Conservation (phyloP, 2,888 invertebrate species). For the Ferdinandea cuprea region DNA sequence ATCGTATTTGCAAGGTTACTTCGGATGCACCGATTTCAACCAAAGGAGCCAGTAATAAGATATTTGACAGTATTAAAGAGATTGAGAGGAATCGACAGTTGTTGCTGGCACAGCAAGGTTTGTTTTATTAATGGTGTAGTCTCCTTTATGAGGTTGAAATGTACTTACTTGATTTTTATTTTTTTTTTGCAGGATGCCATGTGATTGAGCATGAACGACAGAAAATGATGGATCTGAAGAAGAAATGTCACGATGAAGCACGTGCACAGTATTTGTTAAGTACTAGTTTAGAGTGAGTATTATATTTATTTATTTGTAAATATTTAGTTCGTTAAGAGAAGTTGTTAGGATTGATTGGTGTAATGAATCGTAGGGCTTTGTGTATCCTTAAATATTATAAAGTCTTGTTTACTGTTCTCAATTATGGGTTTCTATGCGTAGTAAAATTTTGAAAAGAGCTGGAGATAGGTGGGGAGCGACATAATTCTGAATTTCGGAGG, state of each 20-base stretch:
- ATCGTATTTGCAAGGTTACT: conserved; percentile 94
- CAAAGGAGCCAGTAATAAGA: conserved; percentile 89
- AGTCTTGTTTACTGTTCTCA: too few relatives aligned
- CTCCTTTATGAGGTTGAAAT: neutral
- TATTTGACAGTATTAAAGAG: conserved; percentile 93
- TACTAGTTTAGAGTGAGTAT: conserved; percentile 77
- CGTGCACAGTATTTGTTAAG: conserved; percentile 91
- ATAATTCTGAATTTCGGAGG: too few relatives aligned
- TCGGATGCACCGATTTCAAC: conserved; percentile 90
- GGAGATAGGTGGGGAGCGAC: too few relatives aligned
- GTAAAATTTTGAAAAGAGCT: too few relatives aligned
- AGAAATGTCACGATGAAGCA: conserved; percentile 94
- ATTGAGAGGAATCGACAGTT: conserved; percentile 94
- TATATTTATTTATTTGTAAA: neutral
- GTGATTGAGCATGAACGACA: conserved; percentile 96
- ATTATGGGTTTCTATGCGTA: too few relatives aligned
- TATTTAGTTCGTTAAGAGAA: too few relatives aligned
- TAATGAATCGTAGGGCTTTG: too few relatives aligned
- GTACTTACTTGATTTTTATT: neutral
- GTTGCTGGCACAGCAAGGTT: conserved; percentile 95
- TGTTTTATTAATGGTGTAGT: conserved; percentile 2
- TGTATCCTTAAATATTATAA: too few relatives aligned
- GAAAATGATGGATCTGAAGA: conserved; percentile 92
- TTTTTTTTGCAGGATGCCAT: conserved; percentile 88
- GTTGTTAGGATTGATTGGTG: too few relatives aligned